Evolutionary conservation across 2,888 invertebrate species (phyloP), one percentile per base, ranked within the genome.

Genomic region (Eristalinus sepulchralis): DNA sequence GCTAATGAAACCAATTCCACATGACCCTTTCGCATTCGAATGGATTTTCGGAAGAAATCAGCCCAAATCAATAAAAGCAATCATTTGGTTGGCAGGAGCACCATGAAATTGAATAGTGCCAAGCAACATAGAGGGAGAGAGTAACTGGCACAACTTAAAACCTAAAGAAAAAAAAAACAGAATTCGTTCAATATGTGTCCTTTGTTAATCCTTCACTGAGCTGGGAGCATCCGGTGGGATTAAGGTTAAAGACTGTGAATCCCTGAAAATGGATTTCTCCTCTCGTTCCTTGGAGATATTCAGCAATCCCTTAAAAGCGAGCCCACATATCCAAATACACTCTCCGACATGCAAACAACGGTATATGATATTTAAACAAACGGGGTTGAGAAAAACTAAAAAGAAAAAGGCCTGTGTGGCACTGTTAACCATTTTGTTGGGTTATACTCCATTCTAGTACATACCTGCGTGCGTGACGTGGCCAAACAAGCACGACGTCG

Each of bases 401-500:
- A 55, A 6, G 9, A 55, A n/a, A n/a, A n/a, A n/a, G n/a, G n/a
- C n/a, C n/a, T 55, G 1, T 1, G 17, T 6, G 31, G 13, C 0
- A 0, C 5, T 5, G 27, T 3, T 2, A 27, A 27, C 27, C 27
- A 27, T 5, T 27, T 27, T 27, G 27, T 27, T n/a, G n/a, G n/a
- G n/a, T 27, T 27, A 2, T 27, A 27, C 5, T 27, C 5, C 2
- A 17, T 47, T 4, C 1, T 0, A 9, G 17, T 82, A 86, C 86
- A 67, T 78, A 86, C 86, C 86, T 78, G 86, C 86, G 66, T 83
- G 62, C 47, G 75, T 79, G 57, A 83, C 66, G 55, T 79, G 83
- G 31, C 86, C 86, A 75, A 86, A 79, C 24, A 86, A 78, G 62
- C 86, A 86, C 70, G 86, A 75, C 27, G 82, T 83, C 39, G 75